Evolutionary conservation across 2,797 vertebrate genomes (phyloP).

Genomic region (Apodemus agrarius): DNA sequence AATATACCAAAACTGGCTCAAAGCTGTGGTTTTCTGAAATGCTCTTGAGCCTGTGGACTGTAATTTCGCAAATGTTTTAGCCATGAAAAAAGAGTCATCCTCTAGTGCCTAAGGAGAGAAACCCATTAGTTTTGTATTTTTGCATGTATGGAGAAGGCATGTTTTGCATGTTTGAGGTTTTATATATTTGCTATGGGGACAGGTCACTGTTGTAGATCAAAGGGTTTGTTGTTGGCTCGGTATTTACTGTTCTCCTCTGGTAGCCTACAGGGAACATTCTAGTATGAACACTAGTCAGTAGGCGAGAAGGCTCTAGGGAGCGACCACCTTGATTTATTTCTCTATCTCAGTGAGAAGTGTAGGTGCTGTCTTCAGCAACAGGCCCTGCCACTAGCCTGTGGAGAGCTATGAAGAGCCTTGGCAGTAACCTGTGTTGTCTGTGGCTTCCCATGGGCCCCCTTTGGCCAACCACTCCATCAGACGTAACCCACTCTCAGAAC

Average conservation of each 20-base stretch:
- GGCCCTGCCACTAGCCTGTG: neutral
- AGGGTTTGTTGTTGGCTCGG: neutral
- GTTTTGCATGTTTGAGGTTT: neutral
- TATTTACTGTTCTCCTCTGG: neutral
- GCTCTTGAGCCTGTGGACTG: neutral
- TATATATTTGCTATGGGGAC: neutral
- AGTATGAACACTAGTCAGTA: neutral
- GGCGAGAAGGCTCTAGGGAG: neutral
- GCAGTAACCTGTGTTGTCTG: neutral
- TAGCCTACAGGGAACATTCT: neutral
- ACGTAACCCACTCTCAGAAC: neutral
- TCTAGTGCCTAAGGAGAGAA: neutral
- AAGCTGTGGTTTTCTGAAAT: neutral
- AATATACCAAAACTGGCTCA: neutral
- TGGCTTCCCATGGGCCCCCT: neutral
- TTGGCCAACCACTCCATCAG: neutral
- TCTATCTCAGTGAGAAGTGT: neutral
- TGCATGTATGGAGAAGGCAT: neutral
- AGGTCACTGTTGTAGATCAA: neutral
- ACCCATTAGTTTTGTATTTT: neutral
- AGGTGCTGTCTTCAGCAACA: neutral
- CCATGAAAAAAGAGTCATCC: neutral
- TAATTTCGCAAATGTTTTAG: conserved; percentile 1
- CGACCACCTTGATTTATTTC: neutral
- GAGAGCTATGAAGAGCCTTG: neutral